Percentiles rank a stretch among this genome's conserved stretches.
Conservation (phyloP, 1,140 invertebrate species). For the Adoxophyes honmai region DNA sequence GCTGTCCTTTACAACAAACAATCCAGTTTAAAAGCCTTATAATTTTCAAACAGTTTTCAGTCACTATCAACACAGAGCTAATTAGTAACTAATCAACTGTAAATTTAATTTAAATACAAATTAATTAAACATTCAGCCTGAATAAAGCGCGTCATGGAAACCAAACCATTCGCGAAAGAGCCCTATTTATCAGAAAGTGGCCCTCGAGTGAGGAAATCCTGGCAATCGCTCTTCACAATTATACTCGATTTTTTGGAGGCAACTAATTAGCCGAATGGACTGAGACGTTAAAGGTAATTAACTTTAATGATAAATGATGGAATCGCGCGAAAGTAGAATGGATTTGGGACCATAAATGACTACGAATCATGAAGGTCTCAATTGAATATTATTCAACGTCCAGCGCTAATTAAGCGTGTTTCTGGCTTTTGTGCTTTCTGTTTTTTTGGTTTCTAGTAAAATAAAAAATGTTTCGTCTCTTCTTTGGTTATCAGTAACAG, state of each 20-base stretch:
- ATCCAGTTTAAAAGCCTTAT: too few species aligned
- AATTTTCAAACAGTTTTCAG: too few species aligned
- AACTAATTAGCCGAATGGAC: conserved; percentile 68
- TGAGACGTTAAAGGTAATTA: conserved; percentile 59
- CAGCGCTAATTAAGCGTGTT: not conserved
- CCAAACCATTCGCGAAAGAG: not conserved
- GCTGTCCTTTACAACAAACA: too few species aligned
- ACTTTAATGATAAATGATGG: conserved; percentile 62
- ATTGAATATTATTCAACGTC: conserved; percentile 16
- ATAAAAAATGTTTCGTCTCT: too few species aligned
- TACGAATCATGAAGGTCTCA: conserved; percentile 11
- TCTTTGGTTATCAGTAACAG: too few species aligned
- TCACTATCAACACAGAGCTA: too few species aligned
- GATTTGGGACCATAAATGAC: conserved; percentile 14
- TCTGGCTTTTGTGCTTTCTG: not conserved
- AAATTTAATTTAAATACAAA: conserved; percentile 28
- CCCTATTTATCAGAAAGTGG: conserved; percentile 56
- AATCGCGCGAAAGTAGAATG: conserved; percentile 21
- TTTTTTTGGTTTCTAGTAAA: too few species aligned
- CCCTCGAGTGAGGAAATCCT: conserved; percentile 53
- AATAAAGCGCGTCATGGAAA: conserved; percentile 19
- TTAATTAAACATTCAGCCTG: conserved; percentile 23
- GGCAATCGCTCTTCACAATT: conserved; percentile 59
- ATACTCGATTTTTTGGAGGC: conserved; percentile 59
- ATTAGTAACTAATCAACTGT: too few species aligned